These are phyloP conservation scores for Drosophila quasianomalipes DNA, from an alignment of 2,888 invertebrate genomes.

Conservation along the genomic window DNA sequence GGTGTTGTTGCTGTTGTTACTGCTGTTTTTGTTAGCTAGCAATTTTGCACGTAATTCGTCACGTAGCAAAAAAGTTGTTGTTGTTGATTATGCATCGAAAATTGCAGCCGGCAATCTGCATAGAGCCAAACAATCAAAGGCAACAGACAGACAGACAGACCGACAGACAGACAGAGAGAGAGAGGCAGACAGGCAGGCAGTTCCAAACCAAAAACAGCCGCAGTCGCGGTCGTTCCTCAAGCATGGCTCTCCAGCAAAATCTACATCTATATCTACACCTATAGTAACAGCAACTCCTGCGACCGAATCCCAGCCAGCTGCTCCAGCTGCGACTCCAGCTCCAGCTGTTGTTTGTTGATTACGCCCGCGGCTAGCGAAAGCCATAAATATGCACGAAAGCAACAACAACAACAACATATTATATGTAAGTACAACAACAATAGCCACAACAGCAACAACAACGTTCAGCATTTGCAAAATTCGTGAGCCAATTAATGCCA, in stretches of 20 bases:
- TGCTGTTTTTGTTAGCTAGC: slow-evolving; percentile 42
- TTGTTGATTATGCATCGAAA: slow-evolving; percentile 77
- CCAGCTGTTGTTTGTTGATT: slow-evolving; percentile 39
- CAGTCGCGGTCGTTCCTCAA: slow-evolving; percentile 49
- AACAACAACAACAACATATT: slow-evolving; percentile 28
- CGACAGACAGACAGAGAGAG: not conserved
- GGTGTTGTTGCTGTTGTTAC: not conserved
- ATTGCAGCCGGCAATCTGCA: slow-evolving; percentile 75
- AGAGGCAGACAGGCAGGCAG: slow-evolving; percentile 4
- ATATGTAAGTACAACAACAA: slow-evolving; percentile 25
- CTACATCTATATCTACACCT: slow-evolving; percentile 8
- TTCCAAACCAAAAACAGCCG: slow-evolving; percentile 24
- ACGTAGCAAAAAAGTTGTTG: slow-evolving; percentile 66
- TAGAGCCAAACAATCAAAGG: slow-evolving; percentile 42
- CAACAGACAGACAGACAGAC: slow-evolving; percentile 1
- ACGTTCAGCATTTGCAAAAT: slow-evolving; percentile 35
- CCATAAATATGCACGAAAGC: slow-evolving; percentile 56
- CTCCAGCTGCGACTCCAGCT: slow-evolving; percentile 15
- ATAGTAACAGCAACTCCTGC: slow-evolving; percentile 19
- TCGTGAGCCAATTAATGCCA: slow-evolving; percentile 72
- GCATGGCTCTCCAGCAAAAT: slow-evolving; percentile 35
- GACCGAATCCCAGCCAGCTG: slow-evolving; percentile 24
- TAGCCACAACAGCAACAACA: slow-evolving; percentile 35
- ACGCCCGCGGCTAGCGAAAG: slow-evolving; percentile 59
- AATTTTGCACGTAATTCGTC: slow-evolving; percentile 80